A percentile compares a stretch with the other conserved stretches of the same genome.
Evolutionary conservation across 2,888 invertebrate genomes (phyloP).

Genomic region (Phengaris alcon): DNA sequence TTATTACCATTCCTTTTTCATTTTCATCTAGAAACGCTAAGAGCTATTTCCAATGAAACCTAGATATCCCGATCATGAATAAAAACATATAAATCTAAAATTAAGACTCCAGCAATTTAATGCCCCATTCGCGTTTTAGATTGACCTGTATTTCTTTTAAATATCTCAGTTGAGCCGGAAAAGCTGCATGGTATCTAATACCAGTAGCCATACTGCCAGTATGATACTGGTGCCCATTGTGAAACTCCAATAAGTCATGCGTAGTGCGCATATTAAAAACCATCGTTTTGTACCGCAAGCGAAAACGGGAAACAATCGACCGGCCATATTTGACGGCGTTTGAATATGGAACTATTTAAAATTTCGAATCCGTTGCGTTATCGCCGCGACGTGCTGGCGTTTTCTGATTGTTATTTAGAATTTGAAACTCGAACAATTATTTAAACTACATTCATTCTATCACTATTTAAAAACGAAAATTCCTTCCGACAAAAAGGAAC

Average conservation of each 20-base stretch:
- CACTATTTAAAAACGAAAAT: neutral
- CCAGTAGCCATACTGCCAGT: conserved; percentile 47
- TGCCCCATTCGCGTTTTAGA: neutral
- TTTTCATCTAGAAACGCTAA: neutral
- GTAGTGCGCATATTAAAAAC: conserved; percentile 76
- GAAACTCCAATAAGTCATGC: conserved; percentile 70
- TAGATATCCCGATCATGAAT: neutral
- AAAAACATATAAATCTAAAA: conserved; percentile 7
- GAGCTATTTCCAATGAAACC: neutral
- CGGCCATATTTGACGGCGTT: conserved; percentile 73
- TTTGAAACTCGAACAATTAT: conserved; percentile 44
- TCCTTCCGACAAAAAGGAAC: neutral
- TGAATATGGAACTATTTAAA: conserved; percentile 78
- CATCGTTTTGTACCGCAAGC: conserved; percentile 62
- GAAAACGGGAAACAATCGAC: conserved; percentile 77
- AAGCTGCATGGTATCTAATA: conserved; percentile 50
- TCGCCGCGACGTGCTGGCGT: conserved; percentile 73
- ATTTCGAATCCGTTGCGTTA: conserved; percentile 79
- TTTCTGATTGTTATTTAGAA: conserved; percentile 69
- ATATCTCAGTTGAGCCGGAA: conserved; percentile 33
- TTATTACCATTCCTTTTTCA: neutral
- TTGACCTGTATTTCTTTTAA: conserved; percentile 13
- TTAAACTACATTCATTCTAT: neutral
- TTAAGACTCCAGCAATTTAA: neutral
- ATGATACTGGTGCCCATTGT: conserved; percentile 61